Percentiles rank a stretch among this genome's conserved stretches.
Conservation (phyloP, 2,797 vertebrate genomes). For the Poecilia velifera region DNA sequence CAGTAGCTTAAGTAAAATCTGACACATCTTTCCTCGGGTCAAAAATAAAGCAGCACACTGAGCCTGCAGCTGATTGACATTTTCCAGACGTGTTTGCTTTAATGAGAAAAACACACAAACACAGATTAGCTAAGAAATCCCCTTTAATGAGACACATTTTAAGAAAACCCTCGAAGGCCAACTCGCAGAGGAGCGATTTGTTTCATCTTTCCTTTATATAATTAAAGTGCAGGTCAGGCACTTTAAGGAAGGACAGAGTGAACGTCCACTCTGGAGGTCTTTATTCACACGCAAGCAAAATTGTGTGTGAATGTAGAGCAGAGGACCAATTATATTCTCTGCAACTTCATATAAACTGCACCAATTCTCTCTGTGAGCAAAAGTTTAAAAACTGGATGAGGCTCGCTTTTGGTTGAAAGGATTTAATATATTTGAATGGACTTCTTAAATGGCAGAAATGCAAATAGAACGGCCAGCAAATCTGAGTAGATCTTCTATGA, state of each 20-base stretch:
- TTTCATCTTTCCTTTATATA: neutral
- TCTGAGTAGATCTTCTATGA: neutral
- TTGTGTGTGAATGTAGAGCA: neutral
- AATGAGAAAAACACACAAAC: constrained; percentile 23
- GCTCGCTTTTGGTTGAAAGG: neutral
- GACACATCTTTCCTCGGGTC: constrained; percentile 24
- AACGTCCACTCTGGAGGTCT: neutral
- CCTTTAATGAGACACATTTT: constrained; percentile 8
- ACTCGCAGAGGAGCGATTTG: neutral
- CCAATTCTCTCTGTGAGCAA: neutral
- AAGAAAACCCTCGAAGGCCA: neutral
- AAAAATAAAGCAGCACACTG: neutral
- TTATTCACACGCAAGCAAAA: neutral
- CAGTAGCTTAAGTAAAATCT: constrained; percentile 13
- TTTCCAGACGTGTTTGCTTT: constrained; percentile 24
- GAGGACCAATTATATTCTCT: neutral
- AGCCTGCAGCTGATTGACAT: constrained; percentile 57
- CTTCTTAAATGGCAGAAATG: neutral
- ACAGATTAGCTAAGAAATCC: constrained; percentile 14
- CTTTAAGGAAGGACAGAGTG: neutral
- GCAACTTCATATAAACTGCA: neutral
- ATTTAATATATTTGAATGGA: neutral
- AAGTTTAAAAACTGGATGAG: neutral
- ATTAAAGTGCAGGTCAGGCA: neutral
- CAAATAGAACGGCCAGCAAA: neutral